phyloP scores from a whole-genome alignment of 2,888 invertebrate species.

The Meghimatium bilineatum region DNA sequence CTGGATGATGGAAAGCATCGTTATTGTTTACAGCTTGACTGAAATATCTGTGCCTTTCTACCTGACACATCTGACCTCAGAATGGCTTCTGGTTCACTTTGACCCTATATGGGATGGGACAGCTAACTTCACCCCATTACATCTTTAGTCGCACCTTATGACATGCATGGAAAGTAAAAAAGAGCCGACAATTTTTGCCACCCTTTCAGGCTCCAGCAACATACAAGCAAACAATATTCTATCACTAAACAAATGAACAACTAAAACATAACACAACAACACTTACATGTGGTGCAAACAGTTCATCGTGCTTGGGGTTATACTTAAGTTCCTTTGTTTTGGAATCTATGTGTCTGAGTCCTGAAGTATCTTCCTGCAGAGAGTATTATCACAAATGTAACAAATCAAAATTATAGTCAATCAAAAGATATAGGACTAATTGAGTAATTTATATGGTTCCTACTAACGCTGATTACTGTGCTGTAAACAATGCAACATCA shows the following conservation, averaged over 20 bases:
- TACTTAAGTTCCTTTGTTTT: constrained; percentile 88
- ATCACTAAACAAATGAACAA: background rate
- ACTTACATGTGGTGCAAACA: constrained; percentile 89
- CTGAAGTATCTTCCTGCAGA: constrained; percentile 84
- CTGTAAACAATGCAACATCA: too few species aligned
- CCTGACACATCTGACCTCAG: too few species aligned
- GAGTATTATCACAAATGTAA: too few species aligned
- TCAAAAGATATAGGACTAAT: too few species aligned
- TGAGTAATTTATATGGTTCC: too few species aligned
- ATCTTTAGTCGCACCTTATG: background rate
- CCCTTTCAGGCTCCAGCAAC: background rate
- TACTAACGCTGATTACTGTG: too few species aligned
- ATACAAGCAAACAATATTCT: background rate
- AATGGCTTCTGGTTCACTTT: too few species aligned
- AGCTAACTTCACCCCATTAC: too few species aligned
- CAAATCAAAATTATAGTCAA: background rate
- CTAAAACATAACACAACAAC: background rate
- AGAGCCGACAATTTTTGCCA: background rate
- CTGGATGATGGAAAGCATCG: too few species aligned
- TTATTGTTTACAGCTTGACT: too few species aligned
- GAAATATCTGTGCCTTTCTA: too few species aligned
- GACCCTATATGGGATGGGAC: too few species aligned
- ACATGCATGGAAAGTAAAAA: background rate
- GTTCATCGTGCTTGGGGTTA: constrained; percentile 95
- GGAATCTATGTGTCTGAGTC: constrained; percentile 86